Base-by-base conservation (phyloP, 2,797 vertebrate genomes). In the Limnodromus scolopaceus region DNA sequence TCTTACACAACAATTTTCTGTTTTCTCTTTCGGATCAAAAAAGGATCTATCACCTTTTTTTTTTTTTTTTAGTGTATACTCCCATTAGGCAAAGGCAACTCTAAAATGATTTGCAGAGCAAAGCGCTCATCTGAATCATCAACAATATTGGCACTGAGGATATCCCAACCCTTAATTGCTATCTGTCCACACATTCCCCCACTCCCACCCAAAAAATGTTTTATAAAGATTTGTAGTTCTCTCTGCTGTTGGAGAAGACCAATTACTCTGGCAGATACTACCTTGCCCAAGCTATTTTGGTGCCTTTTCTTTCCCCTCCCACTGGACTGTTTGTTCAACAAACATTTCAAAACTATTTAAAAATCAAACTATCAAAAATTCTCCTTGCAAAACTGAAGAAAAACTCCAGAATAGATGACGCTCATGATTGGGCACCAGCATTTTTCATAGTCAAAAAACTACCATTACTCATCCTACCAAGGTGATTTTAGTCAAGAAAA, bases 261-360 rank as follows among this genome's bases (percentile, higher is more conserved):
- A 30, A 43, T 43, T 77, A 39, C 12, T 36, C 84, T 51, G 36
- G 18, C 8, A 9, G 61, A 80, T 39, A n/a, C 5, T 3, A 54
- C 32, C 23, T 36, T 74, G 19, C 10, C 17, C 25, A 45, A 79
- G 51, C 22, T 41, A 58, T 51, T 39, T 1, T 11, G 12, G 10
- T 66, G 13, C 2, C 4, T 23, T 12, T 57, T 57, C 43, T 34
- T 2, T 4, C 10, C 1, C 5, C 4, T 28, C 46, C 64, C 15
- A 7, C 14, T 45, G 24, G 6, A 46, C 6, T 82, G 34, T n/a
- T 76, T 80, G 9, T 22, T 86, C 5, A 74, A 68, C 83, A 84
- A 53, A 17, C 2, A 58, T 10, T 60, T 76, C 30, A 54, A 58
- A 93, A 61, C 41, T 46, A 23, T 6, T 7, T 3, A n/a, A 49